These are phyloP conservation scores for Zaprionus camerounensis DNA, from an alignment of 1,140 invertebrate genomes.

Conservation along the genomic window DNA sequence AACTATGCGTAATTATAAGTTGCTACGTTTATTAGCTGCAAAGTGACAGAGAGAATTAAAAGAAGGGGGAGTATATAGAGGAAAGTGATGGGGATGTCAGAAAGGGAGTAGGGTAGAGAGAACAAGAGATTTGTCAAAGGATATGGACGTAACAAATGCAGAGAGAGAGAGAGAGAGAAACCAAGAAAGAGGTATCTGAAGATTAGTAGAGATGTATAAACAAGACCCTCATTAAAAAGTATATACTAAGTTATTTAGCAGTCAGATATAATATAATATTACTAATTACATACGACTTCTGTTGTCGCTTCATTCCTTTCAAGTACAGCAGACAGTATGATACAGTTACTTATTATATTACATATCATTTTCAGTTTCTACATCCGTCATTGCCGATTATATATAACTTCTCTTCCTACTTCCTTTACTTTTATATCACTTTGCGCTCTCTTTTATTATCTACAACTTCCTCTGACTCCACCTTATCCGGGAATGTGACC, in stretches of 20 bases:
- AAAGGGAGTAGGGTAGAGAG: not conserved
- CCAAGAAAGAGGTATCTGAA: no score
- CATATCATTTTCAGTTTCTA: not conserved
- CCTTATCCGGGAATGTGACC: constrained; percentile 1
- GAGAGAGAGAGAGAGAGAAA: no score
- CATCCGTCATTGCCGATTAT: no score
- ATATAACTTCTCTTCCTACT: not conserved
- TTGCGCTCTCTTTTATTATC: not conserved
- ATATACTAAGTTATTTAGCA: not conserved
- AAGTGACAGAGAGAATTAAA: not conserved
- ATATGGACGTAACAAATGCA: not conserved
- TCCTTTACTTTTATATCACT: not conserved
- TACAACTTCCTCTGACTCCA: not conserved
- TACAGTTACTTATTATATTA: not conserved
- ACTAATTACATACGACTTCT: not conserved
- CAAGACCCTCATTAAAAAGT: no score
- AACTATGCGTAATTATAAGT: constrained; percentile 7
- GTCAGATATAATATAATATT: not conserved
- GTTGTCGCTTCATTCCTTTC: not conserved
- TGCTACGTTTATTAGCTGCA: not conserved
- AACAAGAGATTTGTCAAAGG: not conserved
- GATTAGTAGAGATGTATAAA: no score
- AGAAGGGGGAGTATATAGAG: not conserved
- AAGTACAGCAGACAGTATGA: not conserved
- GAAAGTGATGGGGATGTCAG: not conserved